A percentile compares a stretch with the other conserved stretches of the same genome.
phyloP scores from a whole-genome alignment of 2,888 invertebrate species.

The Epicampocera succincta region DNA sequence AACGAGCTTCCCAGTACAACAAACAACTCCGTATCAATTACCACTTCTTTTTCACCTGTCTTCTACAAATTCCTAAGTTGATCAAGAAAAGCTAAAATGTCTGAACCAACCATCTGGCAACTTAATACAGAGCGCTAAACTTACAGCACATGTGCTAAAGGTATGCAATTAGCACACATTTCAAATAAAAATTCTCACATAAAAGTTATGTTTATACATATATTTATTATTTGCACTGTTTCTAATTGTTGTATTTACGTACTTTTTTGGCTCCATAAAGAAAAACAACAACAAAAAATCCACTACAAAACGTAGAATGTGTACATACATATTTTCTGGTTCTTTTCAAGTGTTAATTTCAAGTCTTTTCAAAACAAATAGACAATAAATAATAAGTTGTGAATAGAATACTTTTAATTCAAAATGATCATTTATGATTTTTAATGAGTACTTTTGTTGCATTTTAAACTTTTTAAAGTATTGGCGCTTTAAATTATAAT shows the following conservation, averaged over 20 bases:
- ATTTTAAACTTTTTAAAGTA: not conserved
- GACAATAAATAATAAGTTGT: conserved; percentile 7
- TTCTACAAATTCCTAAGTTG: too few species aligned
- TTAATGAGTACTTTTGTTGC: conserved; percentile 42
- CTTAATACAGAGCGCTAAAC: not conserved
- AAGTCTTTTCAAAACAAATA: conserved; percentile 39
- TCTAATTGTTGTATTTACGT: conserved; percentile 43
- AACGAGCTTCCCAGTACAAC: too few species aligned
- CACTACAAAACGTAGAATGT: conserved; percentile 47
- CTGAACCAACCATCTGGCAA: conserved; percentile 8
- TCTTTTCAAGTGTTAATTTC: conserved; percentile 48
- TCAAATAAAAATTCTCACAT: conserved; percentile 55
- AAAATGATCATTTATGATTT: conserved; percentile 24
- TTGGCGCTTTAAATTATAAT: too few species aligned
- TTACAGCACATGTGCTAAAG: conserved; percentile 47
- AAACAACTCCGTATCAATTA: too few species aligned
- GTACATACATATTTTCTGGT: conserved; percentile 14
- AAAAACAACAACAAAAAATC: conserved; percentile 6
- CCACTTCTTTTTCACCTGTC: too few species aligned
- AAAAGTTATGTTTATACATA: conserved; percentile 33
- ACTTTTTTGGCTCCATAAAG: conserved; percentile 11
- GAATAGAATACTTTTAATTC: not conserved
- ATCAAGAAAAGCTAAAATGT: too few species aligned
- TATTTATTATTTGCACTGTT: conserved; percentile 6
- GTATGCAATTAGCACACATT: conserved; percentile 68